These are phyloP conservation scores for Arctopsyche grandis DNA, from an alignment of 1,140 invertebrate genomes.

Conservation along the genomic window DNA sequence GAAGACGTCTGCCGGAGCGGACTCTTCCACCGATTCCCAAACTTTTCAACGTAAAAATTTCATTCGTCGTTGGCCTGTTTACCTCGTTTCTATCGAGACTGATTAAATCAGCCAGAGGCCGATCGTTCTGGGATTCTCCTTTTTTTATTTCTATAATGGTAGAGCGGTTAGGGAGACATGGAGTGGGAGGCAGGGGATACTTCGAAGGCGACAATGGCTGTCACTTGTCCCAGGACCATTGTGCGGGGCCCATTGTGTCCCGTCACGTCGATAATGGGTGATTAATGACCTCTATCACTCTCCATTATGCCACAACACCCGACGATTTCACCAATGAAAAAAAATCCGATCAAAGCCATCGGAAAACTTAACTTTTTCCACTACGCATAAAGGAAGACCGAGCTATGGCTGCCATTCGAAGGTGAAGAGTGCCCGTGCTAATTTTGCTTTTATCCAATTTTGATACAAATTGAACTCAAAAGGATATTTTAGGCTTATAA, in stretches of 20 bases:
- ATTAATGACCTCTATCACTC: constrained; percentile 40
- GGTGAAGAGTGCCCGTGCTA: too few species aligned
- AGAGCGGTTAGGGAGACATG: not conserved
- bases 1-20: not conserved
- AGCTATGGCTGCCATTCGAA: too few species aligned
- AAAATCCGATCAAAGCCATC: constrained; percentile 35
- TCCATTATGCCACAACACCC: constrained; percentile 37
- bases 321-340: constrained; percentile 26
- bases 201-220: constrained; percentile 24
- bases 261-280: constrained; percentile 36
- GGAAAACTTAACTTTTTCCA: constrained; percentile 23
- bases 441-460: too few species aligned
- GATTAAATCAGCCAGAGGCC: constrained; percentile 11
- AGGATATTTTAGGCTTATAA: too few species aligned
- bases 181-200: not conserved
- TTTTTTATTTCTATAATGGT: too few species aligned
- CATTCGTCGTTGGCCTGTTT: not conserved
- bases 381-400: too few species aligned
- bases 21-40: constrained; percentile 4
- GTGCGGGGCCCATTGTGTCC: constrained; percentile 34
- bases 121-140: not conserved
- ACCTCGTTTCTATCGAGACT: not conserved
- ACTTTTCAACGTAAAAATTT: not conserved
- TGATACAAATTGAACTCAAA: too few species aligned
- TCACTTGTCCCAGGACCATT: constrained; percentile 7